phyloP scores from a whole-genome alignment of 2,113 vertebrate genomes.

The Alligator mississippiensis region DNA sequence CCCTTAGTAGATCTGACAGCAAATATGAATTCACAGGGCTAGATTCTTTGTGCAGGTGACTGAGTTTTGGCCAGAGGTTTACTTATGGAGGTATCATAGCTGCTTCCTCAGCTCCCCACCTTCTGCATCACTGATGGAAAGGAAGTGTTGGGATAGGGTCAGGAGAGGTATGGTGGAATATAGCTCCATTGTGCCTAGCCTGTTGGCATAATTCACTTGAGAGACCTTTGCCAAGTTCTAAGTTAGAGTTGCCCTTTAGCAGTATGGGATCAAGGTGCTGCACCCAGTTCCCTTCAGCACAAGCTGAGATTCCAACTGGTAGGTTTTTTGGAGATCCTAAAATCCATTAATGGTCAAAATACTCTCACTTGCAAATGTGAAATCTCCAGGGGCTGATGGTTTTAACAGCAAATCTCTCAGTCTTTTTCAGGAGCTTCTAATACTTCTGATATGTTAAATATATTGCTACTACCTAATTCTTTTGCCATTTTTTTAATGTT shows the following conservation, averaged over 20 bases:
- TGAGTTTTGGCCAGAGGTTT: background rate
- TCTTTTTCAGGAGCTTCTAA: background rate
- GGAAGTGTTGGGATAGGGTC: background rate
- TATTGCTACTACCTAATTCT: no score
- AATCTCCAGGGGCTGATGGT: rapidly evolving
- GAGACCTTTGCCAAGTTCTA: no score
- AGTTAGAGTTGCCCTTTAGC: background rate
- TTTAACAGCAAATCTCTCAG: background rate
- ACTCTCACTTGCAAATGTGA: rapidly evolving
- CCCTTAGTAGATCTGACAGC: background rate
- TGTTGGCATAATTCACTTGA: rapidly evolving
- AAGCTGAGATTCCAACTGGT: background rate
- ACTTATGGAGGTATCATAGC: background rate
- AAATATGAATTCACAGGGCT: rapidly evolving
- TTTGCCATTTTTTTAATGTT: no score
- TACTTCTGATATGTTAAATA: background rate
- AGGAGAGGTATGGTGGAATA: rapidly evolving
- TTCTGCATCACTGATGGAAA: background rate
- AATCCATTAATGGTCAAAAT: background rate
- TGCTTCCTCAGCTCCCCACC: background rate
- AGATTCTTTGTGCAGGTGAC: rapidly evolving
- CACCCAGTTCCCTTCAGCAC: background rate
- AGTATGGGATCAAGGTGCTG: rapidly evolving
- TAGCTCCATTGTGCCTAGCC: background rate
- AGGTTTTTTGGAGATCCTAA: background rate